These are phyloP conservation scores for Pollenia amentaria DNA, from an alignment of 2,888 invertebrate species.

Conservation along the genomic window DNA sequence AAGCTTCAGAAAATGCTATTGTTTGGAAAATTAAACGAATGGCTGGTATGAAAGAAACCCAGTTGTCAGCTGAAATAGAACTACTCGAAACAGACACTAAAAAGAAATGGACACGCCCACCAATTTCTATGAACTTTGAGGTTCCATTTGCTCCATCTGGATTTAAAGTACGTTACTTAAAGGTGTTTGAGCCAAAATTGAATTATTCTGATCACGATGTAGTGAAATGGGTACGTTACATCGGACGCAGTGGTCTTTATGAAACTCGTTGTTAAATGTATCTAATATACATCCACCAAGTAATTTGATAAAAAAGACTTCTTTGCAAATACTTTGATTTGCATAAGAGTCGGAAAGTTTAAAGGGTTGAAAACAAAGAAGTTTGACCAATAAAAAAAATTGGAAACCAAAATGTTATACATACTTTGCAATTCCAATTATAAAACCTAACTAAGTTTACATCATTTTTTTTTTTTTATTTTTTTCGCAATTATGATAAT, in stretches of 20 bases:
- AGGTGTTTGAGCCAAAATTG: slow-evolving; percentile 99
- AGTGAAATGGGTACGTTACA: slow-evolving; percentile 99
- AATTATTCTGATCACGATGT: slow-evolving; percentile 99
- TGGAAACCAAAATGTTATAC: slow-evolving; percentile 50
- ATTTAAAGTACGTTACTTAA: slow-evolving; percentile 99
- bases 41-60: slow-evolving; percentile 99
- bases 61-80: slow-evolving; percentile 99
- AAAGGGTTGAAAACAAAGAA: slow-evolving; percentile 28
- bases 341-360: slow-evolving; percentile 35
- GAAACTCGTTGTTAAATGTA: slow-evolving; percentile 96
- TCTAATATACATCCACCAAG: background rate
- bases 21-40: slow-evolving; percentile 97
- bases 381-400: slow-evolving; percentile 60
- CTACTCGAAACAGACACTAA: slow-evolving; percentile 99
- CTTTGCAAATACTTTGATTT: background rate
- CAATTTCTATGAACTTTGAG: slow-evolving; percentile 99
- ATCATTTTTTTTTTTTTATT: slow-evolving; percentile 14
- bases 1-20: slow-evolving; percentile 99
- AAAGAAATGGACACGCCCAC: slow-evolving; percentile 99
- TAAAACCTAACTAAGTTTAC: slow-evolving; percentile 46
- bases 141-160: slow-evolving; percentile 99
- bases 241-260: slow-evolving; percentile 99
- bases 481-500: background rate
- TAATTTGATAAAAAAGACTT: background rate
- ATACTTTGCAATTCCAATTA: slow-evolving; percentile 64